Conservation (phyloP, 2,888 invertebrate species). For the Hetaerina titia region DNA sequence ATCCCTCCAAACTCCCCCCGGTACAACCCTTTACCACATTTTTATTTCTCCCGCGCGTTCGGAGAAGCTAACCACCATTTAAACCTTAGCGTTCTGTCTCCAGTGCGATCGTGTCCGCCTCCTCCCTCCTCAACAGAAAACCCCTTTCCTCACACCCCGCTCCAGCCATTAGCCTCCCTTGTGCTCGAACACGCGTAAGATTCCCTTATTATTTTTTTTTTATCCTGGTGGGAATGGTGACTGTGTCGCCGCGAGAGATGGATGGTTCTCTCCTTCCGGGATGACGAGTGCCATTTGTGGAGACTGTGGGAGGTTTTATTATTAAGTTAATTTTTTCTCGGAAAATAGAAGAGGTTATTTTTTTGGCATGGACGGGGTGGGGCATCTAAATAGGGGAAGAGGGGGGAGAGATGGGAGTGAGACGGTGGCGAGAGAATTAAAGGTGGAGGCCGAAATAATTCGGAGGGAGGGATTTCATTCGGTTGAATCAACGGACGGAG, state of each 20-base stretch:
- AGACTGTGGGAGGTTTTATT: background rate
- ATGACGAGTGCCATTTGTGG: background rate
- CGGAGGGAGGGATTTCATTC: slow-evolving; percentile 35
- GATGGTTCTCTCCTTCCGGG: background rate
- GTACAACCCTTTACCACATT: too few species aligned
- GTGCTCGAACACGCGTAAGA: too few species aligned
- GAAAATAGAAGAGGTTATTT: background rate
- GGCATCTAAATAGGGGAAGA: background rate
- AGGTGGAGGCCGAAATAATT: slow-evolving; percentile 28
- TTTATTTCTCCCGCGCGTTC: too few species aligned
- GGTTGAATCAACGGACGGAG: slow-evolving; percentile 22
- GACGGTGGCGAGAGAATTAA: background rate
- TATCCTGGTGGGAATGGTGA: background rate
- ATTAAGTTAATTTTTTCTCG: background rate
- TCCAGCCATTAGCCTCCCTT: too few species aligned
- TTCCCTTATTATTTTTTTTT: too few species aligned
- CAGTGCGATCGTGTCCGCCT: background rate
- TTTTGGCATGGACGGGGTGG: background rate
- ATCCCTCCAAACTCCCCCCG: too few species aligned
- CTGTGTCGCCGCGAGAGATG: background rate
- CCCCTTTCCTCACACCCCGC: too few species aligned
- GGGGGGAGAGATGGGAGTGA: background rate
- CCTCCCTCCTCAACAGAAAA: too few species aligned
- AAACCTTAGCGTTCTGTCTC: background rate
- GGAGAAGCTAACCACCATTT: background rate